Percentiles rank a stretch among this genome's conserved stretches.
These are phyloP conservation scores for Euschistus heros DNA, from an alignment of 1,140 invertebrate species.

Conservation along the genomic window DNA sequence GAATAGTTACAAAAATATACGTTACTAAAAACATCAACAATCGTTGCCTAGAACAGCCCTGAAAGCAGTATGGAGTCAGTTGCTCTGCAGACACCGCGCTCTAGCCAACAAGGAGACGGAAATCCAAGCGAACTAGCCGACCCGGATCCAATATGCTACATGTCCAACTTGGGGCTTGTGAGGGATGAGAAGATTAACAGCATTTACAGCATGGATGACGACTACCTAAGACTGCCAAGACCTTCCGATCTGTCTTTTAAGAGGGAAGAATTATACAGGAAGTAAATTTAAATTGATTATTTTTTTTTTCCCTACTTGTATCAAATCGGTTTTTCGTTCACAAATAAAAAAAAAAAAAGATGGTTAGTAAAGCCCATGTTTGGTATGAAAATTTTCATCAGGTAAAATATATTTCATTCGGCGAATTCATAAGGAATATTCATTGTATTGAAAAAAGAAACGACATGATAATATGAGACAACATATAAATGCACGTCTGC, in stretches of 20 bases:
- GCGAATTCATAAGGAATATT: too few species aligned
- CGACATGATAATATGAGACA: too few species aligned
- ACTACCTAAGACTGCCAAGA: neutral
- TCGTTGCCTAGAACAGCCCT: neutral
- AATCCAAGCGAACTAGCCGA: neutral
- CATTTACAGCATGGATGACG: neutral
- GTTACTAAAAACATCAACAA: too few species aligned
- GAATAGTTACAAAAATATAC: too few species aligned
- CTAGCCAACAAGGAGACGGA: neutral
- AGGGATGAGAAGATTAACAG: neutral
- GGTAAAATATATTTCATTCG: too few species aligned
- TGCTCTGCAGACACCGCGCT: neutral
- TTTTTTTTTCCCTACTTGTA: too few species aligned
- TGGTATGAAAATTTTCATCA: too few species aligned
- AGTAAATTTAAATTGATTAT: neutral
- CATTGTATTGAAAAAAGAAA: too few species aligned
- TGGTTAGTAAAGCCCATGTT: too few species aligned
- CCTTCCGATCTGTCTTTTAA: neutral
- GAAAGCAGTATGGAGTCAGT: neutral
- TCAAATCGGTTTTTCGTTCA: too few species aligned
- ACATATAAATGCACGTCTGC: too few species aligned
- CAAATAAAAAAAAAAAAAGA: too few species aligned
- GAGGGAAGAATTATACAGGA: neutral
- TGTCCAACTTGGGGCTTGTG: slow-evolving; percentile 9
- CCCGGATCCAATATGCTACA: neutral